Conservation (phyloP, 2,797 vertebrate species). For the Myotis planiceps region DNA sequence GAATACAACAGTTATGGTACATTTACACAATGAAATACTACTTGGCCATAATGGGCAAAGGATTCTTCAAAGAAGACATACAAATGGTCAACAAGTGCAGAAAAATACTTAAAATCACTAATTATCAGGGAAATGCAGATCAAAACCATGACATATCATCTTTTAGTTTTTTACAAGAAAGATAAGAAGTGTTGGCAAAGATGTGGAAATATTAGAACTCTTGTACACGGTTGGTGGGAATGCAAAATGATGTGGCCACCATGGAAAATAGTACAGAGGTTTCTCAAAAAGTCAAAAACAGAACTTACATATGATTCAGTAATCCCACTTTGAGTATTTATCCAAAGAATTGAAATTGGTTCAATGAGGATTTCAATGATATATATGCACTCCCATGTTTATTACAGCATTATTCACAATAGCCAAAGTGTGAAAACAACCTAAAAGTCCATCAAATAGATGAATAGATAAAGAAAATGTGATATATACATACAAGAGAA, state of each 20-base stretch:
- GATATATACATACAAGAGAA: background rate
- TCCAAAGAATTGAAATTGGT: background rate
- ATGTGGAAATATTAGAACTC: background rate
- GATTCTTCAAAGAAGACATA: background rate
- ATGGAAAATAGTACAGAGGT: background rate
- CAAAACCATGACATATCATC: background rate
- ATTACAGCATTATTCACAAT: background rate
- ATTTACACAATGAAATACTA: background rate
- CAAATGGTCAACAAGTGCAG: background rate
- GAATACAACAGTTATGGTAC: background rate
- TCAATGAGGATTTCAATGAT: background rate
- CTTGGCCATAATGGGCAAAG: background rate
- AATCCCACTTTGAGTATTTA: background rate
- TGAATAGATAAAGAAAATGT: background rate
- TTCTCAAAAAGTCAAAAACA: background rate
- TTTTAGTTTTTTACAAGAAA: background rate
- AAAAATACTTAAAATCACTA: background rate
- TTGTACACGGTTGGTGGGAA: background rate
- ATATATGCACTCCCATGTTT: background rate
- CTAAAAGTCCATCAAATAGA: background rate
- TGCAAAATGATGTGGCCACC: background rate
- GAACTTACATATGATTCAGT: background rate
- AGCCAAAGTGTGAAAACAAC: background rate
- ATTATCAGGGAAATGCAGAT: background rate
- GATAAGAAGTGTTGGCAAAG: background rate